phyloP scores from a whole-genome alignment of 1,140 invertebrate genomes.

The Magallana ariakensis region DNA sequence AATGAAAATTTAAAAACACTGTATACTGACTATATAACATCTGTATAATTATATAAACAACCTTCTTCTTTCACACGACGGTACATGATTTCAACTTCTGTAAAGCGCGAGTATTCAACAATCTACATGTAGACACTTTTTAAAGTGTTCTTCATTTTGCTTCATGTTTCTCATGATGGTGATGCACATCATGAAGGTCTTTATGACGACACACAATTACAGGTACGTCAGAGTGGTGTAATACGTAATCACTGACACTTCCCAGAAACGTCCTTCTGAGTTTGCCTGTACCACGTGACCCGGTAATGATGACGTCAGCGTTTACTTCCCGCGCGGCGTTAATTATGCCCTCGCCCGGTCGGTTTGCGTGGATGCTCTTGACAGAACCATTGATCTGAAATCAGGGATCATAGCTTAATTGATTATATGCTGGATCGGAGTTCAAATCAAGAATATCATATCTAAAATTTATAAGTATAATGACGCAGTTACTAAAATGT shows the following conservation, averaged over 20 bases:
- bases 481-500: too few relatives aligned
- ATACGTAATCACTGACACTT: conserved; percentile 67
- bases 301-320: conserved; percentile 63
- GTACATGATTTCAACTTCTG: too few relatives aligned
- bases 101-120: too few relatives aligned
- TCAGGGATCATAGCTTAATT: too few relatives aligned
- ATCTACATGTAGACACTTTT: too few relatives aligned
- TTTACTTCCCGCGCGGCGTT: conserved; percentile 61
- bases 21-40: too few relatives aligned
- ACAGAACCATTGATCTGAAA: conserved; percentile 47
- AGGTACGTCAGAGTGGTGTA: conserved; percentile 64
- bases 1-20: too few relatives aligned
- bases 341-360: conserved; percentile 63
- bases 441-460: too few relatives aligned
- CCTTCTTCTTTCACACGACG: too few relatives aligned
- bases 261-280: conserved; percentile 63
- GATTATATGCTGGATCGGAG: too few relatives aligned
- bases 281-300: conserved; percentile 61
- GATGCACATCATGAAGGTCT: conserved; percentile 40
- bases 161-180: background rate
- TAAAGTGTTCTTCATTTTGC: background rate
- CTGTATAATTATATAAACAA: too few relatives aligned
- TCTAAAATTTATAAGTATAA: too few relatives aligned
- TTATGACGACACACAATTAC: conserved; percentile 60
- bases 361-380: conserved; percentile 45